Evolutionary conservation across 1,140 invertebrate species (phyloP).

Genomic region (Microplitis mediator): DNA sequence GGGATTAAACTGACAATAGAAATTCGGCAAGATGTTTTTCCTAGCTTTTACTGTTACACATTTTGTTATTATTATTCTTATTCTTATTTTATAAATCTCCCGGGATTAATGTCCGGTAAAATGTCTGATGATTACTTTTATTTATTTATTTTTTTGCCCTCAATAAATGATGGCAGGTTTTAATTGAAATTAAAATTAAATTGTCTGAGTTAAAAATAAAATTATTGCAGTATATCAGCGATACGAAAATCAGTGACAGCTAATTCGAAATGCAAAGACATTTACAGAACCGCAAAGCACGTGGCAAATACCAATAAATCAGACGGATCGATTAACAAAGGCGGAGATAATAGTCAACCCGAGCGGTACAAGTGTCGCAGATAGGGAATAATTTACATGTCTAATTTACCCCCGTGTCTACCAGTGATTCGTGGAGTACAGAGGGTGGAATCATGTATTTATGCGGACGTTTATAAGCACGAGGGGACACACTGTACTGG

Average conservation of each 20-base stretch:
- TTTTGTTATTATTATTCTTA: too few species aligned
- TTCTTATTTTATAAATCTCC: too few species aligned
- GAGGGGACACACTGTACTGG: neutral
- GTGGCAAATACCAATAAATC: slow-evolving; percentile 19
- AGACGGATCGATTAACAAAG: slow-evolving; percentile 23
- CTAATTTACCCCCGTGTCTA: slow-evolving; percentile 13
- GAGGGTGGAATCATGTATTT: slow-evolving; percentile 29
- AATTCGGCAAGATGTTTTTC: too few species aligned
- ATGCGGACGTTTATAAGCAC: slow-evolving; percentile 25
- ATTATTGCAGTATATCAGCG: neutral
- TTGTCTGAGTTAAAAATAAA: too few species aligned
- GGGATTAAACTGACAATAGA: too few species aligned
- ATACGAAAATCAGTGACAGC: neutral
- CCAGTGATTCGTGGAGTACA: slow-evolving; percentile 6
- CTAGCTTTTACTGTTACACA: too few species aligned
- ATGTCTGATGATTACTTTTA: too few species aligned
- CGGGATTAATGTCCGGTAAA: too few species aligned
- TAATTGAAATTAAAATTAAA: too few species aligned
- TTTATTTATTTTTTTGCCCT: too few species aligned
- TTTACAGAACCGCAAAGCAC: neutral
- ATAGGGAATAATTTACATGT: slow-evolving; percentile 31
- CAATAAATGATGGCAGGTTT: too few species aligned
- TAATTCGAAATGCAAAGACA: slow-evolving; percentile 1
- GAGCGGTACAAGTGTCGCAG: slow-evolving; percentile 26
- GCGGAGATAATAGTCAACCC: slow-evolving; percentile 24